Evolutionary conservation across 1,140 invertebrate species (phyloP).

Genomic region (Sitophilus oryzae): DNA sequence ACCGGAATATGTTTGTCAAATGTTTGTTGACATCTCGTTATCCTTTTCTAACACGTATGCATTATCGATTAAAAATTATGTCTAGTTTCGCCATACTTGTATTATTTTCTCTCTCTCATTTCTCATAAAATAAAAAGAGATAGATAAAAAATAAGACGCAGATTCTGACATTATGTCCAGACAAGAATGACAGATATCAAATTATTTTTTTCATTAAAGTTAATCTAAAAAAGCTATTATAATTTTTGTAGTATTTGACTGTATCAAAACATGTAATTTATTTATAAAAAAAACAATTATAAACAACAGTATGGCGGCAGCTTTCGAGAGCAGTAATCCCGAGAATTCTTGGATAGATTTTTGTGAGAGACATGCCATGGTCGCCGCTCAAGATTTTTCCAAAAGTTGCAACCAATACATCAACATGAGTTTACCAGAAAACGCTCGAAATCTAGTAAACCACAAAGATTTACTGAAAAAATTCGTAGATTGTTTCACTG

Average conservation of each 20-base stretch:
- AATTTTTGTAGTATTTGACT: neutral
- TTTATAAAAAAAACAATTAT: neutral
- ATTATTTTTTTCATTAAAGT: too few relatives aligned
- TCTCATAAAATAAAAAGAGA: too few relatives aligned
- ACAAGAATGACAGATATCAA: too few relatives aligned
- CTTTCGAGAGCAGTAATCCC: slow-evolving; percentile 27
- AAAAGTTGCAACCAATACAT: slow-evolving; percentile 77
- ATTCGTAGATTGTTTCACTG: slow-evolving; percentile 77
- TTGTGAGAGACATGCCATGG: slow-evolving; percentile 80
- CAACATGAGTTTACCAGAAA: slow-evolving; percentile 61
- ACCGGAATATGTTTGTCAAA: too few relatives aligned
- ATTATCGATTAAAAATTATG: too few relatives aligned
- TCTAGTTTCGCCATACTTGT: too few relatives aligned
- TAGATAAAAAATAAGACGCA: too few relatives aligned
- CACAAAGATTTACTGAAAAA: slow-evolving; percentile 74
- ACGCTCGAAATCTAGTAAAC: slow-evolving; percentile 54
- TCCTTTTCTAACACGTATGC: too few relatives aligned
- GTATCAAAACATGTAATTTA: slow-evolving; percentile 13
- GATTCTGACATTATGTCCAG: too few relatives aligned
- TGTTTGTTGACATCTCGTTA: too few relatives aligned
- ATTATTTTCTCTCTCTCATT: too few relatives aligned
- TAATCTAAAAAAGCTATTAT: too few relatives aligned
- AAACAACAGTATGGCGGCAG: slow-evolving; percentile 32
- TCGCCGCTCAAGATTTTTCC: slow-evolving; percentile 78
- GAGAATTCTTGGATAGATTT: slow-evolving; percentile 70